Base-by-base conservation (phyloP, 2,113 vertebrate species). In the Neolamprologus tretocephalus region DNA sequence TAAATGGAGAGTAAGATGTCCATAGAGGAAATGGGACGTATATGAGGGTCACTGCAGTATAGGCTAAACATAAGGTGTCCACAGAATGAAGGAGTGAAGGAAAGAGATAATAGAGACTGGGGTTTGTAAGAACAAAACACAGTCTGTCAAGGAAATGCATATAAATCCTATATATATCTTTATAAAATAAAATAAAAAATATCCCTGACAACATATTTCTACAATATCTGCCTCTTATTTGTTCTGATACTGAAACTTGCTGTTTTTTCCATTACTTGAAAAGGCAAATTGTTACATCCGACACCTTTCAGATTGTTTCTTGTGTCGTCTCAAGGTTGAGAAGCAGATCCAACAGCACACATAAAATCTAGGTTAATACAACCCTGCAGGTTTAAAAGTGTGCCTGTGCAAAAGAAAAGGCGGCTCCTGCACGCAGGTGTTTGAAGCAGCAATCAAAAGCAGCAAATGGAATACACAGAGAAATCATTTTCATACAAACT, bases 401-500 rank as follows among this genome's bases (percentile, higher is more conserved):
- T 81, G 40, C 55, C 12, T n/a, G 37, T 80, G 61, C 75, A 58
- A 21, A 66, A 42, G 40, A 55, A 73, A 55, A 28, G 57, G 19
- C 11, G 35, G 57, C 23, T 57, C 84, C 16, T 47, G 33, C n/a
- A 1, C 4, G 11, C 57, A 49, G 61, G 31, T n/a, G 28, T 80
- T 68, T 54, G 37, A 86, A 81, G 71, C 4, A 11, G 61, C 68
- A 78, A 86, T 89, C 47, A 79, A 16, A 81, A 80, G 78, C 51
- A 82, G 87, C 10, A 54, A 85, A 80, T 84, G 80, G 28, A 86
- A 82, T 54, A 81, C 57, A 71, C 6, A 83, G 68, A 45, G 3
- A 55, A 81, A 89, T 87, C 4, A 79, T 82, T 93, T 90, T 91
- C 81, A 87, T 87, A 83, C 88, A 82, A 92, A 92, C 71, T 68